Conservation (phyloP, 2,113 vertebrate genomes). For the Phalacrocorax carbo region DNA sequence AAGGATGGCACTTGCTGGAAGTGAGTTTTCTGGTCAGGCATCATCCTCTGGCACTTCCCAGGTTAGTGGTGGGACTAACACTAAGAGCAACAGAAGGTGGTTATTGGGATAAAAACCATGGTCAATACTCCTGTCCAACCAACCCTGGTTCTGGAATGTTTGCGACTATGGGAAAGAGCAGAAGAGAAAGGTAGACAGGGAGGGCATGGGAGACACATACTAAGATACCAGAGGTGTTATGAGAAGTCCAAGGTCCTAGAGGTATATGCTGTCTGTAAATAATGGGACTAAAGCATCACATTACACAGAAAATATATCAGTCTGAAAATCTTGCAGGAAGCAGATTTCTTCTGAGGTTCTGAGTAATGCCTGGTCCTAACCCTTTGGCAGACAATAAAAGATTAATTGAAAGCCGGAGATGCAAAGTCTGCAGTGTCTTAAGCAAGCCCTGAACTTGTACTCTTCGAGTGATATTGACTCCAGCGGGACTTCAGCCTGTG, state of each 20-base stretch:
- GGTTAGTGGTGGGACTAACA: background rate
- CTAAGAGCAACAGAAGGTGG: background rate
- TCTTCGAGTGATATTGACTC: background rate
- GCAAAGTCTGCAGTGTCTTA: background rate
- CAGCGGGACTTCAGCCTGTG: background rate
- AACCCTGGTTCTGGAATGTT: background rate
- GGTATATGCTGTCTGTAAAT: background rate
- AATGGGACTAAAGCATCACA: background rate
- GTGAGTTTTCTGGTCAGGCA: background rate
- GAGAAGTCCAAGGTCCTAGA: background rate
- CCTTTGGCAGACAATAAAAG: background rate
- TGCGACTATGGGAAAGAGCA: background rate
- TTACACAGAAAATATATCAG: background rate
- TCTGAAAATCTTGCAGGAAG: background rate
- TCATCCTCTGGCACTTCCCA: background rate
- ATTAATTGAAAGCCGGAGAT: background rate
- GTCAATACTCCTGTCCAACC: background rate
- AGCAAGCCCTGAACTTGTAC: background rate
- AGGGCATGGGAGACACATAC: background rate
- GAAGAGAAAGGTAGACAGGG: background rate
- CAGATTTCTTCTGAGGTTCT: background rate
- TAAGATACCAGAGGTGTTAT: background rate
- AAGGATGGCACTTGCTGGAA: background rate
- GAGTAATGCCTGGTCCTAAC: background rate
- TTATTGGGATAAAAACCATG: background rate